These are phyloP conservation scores for Sprattus sprattus DNA, from an alignment of 2,113 vertebrate genomes.

Conservation along the genomic window DNA sequence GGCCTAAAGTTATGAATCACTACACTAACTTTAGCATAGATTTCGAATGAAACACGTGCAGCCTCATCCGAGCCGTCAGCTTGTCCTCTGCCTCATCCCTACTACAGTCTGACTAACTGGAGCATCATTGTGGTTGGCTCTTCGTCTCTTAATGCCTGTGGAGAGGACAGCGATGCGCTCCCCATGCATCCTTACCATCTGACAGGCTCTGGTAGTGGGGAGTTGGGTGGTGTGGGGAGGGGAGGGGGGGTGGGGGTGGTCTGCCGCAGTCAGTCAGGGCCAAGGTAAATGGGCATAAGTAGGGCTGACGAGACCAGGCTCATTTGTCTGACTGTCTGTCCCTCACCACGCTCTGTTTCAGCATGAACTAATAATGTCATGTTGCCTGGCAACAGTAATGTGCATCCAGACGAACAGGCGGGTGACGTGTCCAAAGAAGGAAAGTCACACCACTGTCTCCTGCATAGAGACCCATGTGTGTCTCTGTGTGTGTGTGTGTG, in stretches of 20 bases:
- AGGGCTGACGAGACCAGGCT: neutral
- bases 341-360: constrained; percentile 18
- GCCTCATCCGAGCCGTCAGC: neutral
- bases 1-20: neutral
- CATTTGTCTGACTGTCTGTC: constrained; percentile 20
- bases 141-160: neutral
- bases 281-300: neutral
- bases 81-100: neutral
- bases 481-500: neutral
- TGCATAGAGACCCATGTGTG: constrained; percentile 15
- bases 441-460: constrained; percentile 17
- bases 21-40: neutral
- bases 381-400: constrained; percentile 39
- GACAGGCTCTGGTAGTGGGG: no score
- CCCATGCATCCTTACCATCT: no score
- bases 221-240: no score
- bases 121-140: neutral
- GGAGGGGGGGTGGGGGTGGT: no score
- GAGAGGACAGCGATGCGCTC: no score
- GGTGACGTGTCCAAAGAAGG: constrained; percentile 13
- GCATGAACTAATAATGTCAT: constrained; percentile 29
- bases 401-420: constrained; percentile 18
- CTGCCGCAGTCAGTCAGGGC: neutral
- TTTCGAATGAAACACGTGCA: neutral
- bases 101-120: neutral